Conservation (phyloP, 2,797 vertebrate genomes). For the Sandelia bainsii region DNA sequence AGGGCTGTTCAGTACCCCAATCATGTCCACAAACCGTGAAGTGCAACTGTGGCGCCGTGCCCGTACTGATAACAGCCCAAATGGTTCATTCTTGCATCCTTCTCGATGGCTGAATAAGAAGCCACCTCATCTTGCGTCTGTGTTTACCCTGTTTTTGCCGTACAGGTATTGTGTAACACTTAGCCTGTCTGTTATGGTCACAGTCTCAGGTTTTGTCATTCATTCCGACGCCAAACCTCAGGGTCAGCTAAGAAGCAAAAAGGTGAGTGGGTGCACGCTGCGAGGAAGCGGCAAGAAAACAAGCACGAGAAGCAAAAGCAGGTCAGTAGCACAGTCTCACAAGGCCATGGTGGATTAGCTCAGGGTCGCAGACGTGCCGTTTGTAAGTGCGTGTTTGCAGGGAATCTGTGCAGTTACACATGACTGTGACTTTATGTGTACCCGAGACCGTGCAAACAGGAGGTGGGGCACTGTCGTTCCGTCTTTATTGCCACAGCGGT, state of each 20-base stretch:
- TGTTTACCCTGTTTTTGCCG: background rate
- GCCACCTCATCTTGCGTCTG: constrained; percentile 7
- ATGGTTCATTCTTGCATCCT: constrained; percentile 36
- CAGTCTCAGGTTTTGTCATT: constrained; percentile 25
- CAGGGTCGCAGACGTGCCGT: constrained; percentile 10
- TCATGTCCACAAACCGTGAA: constrained; percentile 65
- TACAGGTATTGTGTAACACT: constrained; percentile 39
- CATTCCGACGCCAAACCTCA: constrained; percentile 22
- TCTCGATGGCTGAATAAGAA: constrained; percentile 31
- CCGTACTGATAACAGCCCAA: constrained; percentile 60
- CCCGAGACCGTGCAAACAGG: constrained; percentile 28
- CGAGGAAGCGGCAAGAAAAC: constrained; percentile 4
- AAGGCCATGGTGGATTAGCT: constrained; percentile 61
- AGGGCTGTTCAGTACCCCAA: constrained; percentile 48
- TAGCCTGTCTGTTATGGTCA: background rate
- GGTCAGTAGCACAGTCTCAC: constrained; percentile 65
- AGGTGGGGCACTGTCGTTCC: constrained; percentile 53
- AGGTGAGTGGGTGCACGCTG: accelerated
- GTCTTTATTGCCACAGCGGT: constrained; percentile 59
- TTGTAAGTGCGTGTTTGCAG: background rate
- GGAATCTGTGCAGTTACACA: constrained; percentile 42
- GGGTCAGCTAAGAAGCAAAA: constrained; percentile 12
- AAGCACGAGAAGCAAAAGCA: constrained; percentile 39
- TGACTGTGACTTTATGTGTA: constrained; percentile 26
- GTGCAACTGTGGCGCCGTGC: constrained; percentile 59